Percentiles rank a stretch among this genome's conserved stretches.
phyloP scores from a whole-genome alignment of 2,888 invertebrate species.

The Choristoneura rosaceana region DNA sequence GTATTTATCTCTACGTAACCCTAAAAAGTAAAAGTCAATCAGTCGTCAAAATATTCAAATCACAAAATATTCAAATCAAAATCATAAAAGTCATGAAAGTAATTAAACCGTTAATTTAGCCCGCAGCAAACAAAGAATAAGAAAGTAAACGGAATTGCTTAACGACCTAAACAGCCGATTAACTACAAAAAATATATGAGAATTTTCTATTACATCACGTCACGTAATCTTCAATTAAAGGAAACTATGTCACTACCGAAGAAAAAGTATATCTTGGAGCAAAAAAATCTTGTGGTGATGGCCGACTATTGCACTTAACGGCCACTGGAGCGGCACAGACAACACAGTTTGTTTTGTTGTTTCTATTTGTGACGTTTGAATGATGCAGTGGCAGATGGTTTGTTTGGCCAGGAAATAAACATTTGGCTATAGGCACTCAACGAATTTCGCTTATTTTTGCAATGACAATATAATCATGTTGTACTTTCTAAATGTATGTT shows the following conservation, averaged over 20 bases:
- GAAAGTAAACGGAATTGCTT: slow-evolving; percentile 49
- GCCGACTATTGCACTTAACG: slow-evolving; percentile 36
- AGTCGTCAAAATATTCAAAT: slow-evolving; percentile 6
- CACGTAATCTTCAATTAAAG: slow-evolving; percentile 70
- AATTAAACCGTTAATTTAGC: slow-evolving; percentile 27
- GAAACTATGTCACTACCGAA: slow-evolving; percentile 70
- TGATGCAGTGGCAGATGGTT: not conserved
- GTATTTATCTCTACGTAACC: too few relatives aligned
- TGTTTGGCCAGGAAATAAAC: too few relatives aligned
- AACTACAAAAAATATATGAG: slow-evolving; percentile 53
- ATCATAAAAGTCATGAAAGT: slow-evolving; percentile 6
- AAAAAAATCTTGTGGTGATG: slow-evolving; percentile 31
- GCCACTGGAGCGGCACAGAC: slow-evolving; percentile 33
- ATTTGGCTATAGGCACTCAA: too few relatives aligned
- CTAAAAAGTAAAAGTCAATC: slow-evolving; percentile 6
- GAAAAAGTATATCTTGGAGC: slow-evolving; percentile 56
- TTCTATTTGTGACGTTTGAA: slow-evolving; percentile 9
- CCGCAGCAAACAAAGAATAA: slow-evolving; percentile 24
- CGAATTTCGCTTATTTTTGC: too few relatives aligned
- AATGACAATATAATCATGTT: too few relatives aligned
- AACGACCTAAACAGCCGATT: slow-evolving; percentile 53
- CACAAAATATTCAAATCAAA: slow-evolving; percentile 8
- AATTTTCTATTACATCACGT: slow-evolving; percentile 65
- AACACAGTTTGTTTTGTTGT: slow-evolving; percentile 37
- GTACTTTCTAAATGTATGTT: too few relatives aligned